Percentiles rank a stretch among this genome's conserved stretches.
These are phyloP conservation scores for Graptemys geographica DNA, from an alignment of 2,797 vertebrate genomes.

Conservation along the genomic window DNA sequence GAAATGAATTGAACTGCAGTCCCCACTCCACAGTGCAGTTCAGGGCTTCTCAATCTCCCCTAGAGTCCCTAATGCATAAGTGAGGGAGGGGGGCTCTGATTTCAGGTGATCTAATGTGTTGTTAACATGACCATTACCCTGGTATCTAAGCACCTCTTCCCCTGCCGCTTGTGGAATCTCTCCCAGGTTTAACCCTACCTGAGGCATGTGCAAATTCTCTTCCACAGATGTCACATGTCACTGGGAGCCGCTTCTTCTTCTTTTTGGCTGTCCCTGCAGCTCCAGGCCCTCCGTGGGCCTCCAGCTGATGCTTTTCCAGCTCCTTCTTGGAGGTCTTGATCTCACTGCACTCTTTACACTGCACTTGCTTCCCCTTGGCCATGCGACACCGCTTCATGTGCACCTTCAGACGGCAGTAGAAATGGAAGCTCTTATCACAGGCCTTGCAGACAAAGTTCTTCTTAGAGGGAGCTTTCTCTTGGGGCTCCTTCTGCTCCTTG, in stretches of 20 bases:
- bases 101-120: not conserved
- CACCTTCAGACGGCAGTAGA: conserved; percentile 87
- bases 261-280: conserved; percentile 60
- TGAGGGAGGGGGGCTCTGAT: not conserved
- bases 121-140: not conserved
- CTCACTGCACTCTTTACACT: conserved; percentile 79
- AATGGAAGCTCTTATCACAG: conserved; percentile 88
- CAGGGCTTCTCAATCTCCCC: not conserved
- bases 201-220: conserved; percentile 91
- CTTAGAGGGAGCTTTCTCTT: conserved; percentile 69
- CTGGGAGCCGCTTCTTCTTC: conserved; percentile 82
- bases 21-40: not conserved
- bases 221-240: conserved; percentile 87
- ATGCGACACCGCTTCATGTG: conserved; percentile 85
- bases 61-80: not conserved
- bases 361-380: conserved; percentile 80
- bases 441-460: conserved; percentile 85
- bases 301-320: conserved; percentile 83
- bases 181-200: conserved; percentile 72
- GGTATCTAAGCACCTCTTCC: not conserved
- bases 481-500: conserved; percentile 27
- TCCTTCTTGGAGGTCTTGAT: conserved; percentile 78
- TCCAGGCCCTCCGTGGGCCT: conserved; percentile 70
- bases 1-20: conserved; percentile 9
- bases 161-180: not conserved